phyloP scores from a whole-genome alignment of 2,797 vertebrate species.

The Dryobates pubescens region DNA sequence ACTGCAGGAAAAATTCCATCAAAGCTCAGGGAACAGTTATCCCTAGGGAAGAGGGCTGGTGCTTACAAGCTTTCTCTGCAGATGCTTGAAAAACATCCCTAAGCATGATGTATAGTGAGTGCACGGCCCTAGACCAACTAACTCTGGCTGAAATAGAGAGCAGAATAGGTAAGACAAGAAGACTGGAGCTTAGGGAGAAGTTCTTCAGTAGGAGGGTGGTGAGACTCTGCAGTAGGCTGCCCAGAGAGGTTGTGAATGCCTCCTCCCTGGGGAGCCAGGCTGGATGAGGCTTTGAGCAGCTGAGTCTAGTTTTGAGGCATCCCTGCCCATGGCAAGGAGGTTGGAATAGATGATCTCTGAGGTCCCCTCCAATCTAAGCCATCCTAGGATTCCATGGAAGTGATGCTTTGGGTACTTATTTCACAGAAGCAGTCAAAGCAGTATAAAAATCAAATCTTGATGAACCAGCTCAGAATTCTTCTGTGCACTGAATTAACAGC shows the following conservation, averaged over 20 bases:
- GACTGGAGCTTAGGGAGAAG: too few relatives aligned
- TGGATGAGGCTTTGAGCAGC: too few relatives aligned
- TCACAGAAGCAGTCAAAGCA: not conserved
- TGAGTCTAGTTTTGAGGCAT: too few relatives aligned
- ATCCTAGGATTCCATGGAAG: not conserved
- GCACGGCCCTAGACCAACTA: not conserved
- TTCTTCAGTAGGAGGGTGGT: too few relatives aligned
- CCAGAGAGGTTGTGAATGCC: too few relatives aligned
- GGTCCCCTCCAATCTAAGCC: too few relatives aligned
- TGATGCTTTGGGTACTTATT: not conserved
- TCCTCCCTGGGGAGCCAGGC: too few relatives aligned
- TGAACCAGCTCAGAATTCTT: constrained; percentile 50
- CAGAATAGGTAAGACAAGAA: not conserved
- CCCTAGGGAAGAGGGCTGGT: constrained; percentile 18
- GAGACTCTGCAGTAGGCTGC: too few relatives aligned
- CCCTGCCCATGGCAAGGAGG: too few relatives aligned
- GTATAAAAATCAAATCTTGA: constrained; percentile 11
- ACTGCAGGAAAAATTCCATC: constrained; percentile 42
- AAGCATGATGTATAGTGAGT: not conserved
- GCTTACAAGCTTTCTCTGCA: not conserved
- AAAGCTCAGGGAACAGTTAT: constrained; percentile 43
- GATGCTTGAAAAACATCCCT: not conserved
- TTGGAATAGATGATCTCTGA: too few relatives aligned
- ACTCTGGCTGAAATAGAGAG: not conserved
- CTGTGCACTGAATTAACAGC: constrained; percentile 39